Percentiles rank a stretch among this genome's conserved stretches.
Evolutionary conservation across 2,888 invertebrate species (phyloP).

Genomic region (Prenolepis imparis): DNA sequence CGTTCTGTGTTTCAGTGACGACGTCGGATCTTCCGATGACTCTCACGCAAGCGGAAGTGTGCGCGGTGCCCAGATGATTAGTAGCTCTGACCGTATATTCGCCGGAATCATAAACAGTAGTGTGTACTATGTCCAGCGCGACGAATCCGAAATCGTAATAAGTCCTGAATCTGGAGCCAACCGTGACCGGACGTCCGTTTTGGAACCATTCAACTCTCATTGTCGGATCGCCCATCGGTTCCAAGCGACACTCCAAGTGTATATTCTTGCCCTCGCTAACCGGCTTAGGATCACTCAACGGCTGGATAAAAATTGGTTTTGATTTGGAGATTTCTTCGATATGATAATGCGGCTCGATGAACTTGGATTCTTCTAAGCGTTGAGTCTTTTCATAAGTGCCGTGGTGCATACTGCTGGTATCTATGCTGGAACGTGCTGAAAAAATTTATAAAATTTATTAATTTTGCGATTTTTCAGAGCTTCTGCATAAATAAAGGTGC

Average conservation of each 20-base stretch:
- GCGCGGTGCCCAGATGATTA: conserved; percentile 97
- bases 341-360: conserved; percentile 95
- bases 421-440: conserved; percentile 94
- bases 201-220: conserved; percentile 99
- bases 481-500: conserved; percentile 9
- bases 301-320: conserved; percentile 97
- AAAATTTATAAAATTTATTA: conserved; percentile 65
- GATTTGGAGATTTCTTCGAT: conserved; percentile 97
- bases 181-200: conserved; percentile 95
- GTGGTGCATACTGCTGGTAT: conserved; percentile 96
- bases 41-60: conserved; percentile 95
- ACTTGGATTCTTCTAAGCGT: conserved; percentile 94
- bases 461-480: neutral
- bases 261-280: conserved; percentile 96
- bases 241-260: conserved; percentile 96
- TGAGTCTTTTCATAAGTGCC: conserved; percentile 95
- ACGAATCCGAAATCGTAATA: conserved; percentile 99
- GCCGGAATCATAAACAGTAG: conserved; percentile 97
- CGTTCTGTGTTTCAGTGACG: conserved; percentile 96
- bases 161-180: conserved; percentile 96
- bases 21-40: conserved; percentile 94
- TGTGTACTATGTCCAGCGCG: conserved; percentile 97
- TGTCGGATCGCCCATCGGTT: conserved; percentile 98
- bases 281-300: conserved; percentile 94
- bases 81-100: conserved; percentile 98